Percentiles rank a stretch among this genome's conserved stretches.
Conservation (phyloP, 2,797 vertebrate species). For the Syngnathus acus region DNA sequence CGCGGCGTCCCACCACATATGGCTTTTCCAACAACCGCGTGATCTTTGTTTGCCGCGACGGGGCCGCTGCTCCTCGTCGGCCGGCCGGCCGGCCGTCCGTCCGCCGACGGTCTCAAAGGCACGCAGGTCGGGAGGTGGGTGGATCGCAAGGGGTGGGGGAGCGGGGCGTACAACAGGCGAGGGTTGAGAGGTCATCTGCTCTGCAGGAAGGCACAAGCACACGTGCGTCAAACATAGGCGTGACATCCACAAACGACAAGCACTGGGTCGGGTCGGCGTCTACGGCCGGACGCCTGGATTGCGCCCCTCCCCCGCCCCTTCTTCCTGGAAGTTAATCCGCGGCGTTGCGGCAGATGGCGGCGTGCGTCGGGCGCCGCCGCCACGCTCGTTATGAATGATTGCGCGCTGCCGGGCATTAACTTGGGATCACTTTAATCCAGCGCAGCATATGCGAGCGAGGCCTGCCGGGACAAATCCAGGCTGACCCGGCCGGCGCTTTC, state of each 20-base stretch:
- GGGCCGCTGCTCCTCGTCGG: neutral
- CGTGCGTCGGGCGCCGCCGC: slow-evolving; percentile 26
- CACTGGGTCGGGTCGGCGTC: too few species aligned
- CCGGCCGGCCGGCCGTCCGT: too few species aligned
- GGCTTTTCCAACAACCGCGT: too few species aligned
- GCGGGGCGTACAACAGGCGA: neutral
- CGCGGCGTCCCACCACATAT: neutral
- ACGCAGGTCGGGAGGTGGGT: slow-evolving; percentile 1
- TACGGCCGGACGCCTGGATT: too few species aligned
- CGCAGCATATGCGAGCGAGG: slow-evolving; percentile 73
- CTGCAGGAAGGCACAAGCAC: neutral
- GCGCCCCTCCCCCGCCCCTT: slow-evolving; percentile 34
- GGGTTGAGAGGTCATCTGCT: slow-evolving; percentile 1
- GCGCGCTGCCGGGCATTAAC: slow-evolving; percentile 69
- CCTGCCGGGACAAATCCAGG: slow-evolving; percentile 41
- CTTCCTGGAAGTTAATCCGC: slow-evolving; percentile 76
- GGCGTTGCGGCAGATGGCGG: slow-evolving; percentile 69
- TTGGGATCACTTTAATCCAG: slow-evolving; percentile 77
- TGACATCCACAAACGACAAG: too few species aligned
- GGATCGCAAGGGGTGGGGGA: too few species aligned
- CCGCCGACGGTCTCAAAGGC: neutral
- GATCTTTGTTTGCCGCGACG: neutral
- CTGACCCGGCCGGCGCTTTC: slow-evolving; percentile 34
- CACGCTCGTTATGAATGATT: slow-evolving; percentile 77
- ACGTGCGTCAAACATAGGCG: too few species aligned